phyloP scores from a whole-genome alignment of 2,888 invertebrate species.

The Glaucopsyche alexis region DNA sequence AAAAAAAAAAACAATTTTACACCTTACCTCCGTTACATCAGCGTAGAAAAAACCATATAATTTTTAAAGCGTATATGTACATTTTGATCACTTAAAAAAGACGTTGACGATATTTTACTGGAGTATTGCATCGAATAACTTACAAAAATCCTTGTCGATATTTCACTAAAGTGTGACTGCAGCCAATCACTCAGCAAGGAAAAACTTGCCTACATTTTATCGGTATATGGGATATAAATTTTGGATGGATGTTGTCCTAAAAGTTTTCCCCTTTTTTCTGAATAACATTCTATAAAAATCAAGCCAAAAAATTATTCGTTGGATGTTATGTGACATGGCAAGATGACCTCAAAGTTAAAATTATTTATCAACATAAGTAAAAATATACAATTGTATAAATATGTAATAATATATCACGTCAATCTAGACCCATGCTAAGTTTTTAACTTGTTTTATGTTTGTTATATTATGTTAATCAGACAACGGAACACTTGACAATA shows the following conservation, averaged over 20 bases:
- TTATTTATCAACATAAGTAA: no score
- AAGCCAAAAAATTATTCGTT: background rate
- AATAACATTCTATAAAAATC: background rate
- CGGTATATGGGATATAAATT: slow-evolving; percentile 10
- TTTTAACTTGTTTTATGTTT: no score
- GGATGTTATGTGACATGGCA: background rate
- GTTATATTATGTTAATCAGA: no score
- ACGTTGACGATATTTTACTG: slow-evolving; percentile 11
- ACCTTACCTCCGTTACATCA: background rate
- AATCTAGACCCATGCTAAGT: no score
- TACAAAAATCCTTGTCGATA: slow-evolving; percentile 11
- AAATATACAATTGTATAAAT: no score
- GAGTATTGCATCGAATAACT: slow-evolving; percentile 1
- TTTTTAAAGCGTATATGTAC: background rate
- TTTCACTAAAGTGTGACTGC: slow-evolving; percentile 5
- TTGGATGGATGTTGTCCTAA: slow-evolving; percentile 15
- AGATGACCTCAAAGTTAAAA: background rate
- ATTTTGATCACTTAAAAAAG: slow-evolving; percentile 3
- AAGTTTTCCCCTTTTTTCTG: background rate
- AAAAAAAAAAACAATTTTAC: background rate
- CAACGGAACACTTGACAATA: no score
- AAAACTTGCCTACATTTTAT: slow-evolving; percentile 15
- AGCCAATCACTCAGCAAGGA: slow-evolving; percentile 18
- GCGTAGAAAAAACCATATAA: background rate
- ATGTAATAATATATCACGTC: no score